Percentiles rank a stretch among this genome's conserved stretches.
phyloP scores from a whole-genome alignment of 64 coral and sea anemone genomes.

The Stylophora pistillata region DNA sequence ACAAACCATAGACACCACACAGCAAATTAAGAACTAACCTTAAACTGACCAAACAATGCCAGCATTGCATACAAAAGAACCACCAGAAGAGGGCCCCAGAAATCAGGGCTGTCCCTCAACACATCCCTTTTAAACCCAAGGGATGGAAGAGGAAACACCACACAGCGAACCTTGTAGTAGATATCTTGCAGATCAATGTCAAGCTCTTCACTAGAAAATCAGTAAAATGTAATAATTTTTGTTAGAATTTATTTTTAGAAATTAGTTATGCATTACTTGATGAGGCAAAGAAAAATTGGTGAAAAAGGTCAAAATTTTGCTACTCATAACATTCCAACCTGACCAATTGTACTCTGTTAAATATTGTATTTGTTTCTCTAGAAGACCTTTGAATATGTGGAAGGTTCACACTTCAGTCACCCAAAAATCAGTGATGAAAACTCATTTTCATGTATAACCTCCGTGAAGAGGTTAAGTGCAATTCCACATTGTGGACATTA shows the following conservation, averaged over 20 bases:
- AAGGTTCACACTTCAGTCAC: too few species aligned
- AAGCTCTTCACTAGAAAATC: conserved; percentile 80
- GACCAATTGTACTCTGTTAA: too few species aligned
- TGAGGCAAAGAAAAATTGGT: too few species aligned
- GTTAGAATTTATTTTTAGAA: too few species aligned
- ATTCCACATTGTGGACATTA: conserved; percentile 26
- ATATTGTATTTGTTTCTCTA: too few species aligned
- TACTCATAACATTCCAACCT: too few species aligned
- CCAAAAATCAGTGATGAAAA: too few species aligned
- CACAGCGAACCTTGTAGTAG: conserved; percentile 99
- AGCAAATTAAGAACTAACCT: conserved; percentile 39
- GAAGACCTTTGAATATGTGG: too few species aligned
- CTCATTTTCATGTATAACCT: too few species aligned
- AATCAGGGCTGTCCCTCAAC: conserved; percentile 93
- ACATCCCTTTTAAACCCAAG: conserved; percentile 98
- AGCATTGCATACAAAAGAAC: conserved; percentile 95
- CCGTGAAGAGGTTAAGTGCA: not conserved
- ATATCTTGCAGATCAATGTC: conserved; percentile 96
- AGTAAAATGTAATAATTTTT: not conserved
- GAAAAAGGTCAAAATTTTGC: too few species aligned
- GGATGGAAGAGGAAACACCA: conserved; percentile 89
- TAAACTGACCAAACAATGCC: conserved; percentile 96
- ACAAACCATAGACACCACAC: too few species aligned
- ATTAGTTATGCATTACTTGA: too few species aligned
- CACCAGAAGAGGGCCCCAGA: conserved; percentile 96